Conservation (phyloP, 2,888 invertebrate species). For the Autographa pulchrina region DNA sequence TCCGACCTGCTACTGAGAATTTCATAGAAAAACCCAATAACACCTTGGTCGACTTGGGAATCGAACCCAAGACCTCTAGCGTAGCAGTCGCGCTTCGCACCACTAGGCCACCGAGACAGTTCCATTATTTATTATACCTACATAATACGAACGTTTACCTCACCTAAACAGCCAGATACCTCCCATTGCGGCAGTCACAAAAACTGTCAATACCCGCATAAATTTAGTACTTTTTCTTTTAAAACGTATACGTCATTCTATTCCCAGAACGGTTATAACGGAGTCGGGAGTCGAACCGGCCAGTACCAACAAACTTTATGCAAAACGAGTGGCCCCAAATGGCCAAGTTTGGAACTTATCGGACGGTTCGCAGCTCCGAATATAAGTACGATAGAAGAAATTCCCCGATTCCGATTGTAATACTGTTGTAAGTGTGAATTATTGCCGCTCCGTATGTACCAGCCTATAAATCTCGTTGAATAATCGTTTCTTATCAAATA, state of each 20-base stretch:
- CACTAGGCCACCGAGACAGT: no score
- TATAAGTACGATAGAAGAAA: constrained; percentile 55
- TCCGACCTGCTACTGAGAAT: no score
- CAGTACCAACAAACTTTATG: constrained; percentile 61
- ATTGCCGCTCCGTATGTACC: constrained; percentile 31
- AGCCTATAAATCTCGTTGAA: constrained; percentile 41
- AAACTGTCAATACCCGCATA: constrained; percentile 1
- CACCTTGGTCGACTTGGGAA: no score
- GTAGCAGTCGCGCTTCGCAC: no score
- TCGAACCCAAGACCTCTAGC: no score
- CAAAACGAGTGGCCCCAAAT: constrained; percentile 62
- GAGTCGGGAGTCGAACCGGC: constrained; percentile 33
- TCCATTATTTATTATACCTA: not conserved
- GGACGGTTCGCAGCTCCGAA: constrained; percentile 51
- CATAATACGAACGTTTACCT: not conserved
- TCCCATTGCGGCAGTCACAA: not conserved
- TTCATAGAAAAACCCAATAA: no score
- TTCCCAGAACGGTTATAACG: constrained; percentile 44
- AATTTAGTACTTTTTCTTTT: constrained; percentile 23
- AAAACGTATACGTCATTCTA: constrained; percentile 26
- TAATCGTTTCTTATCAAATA: constrained; percentile 47
- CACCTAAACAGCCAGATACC: not conserved
- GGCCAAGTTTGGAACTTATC: constrained; percentile 69
- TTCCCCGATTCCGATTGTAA: constrained; percentile 45
- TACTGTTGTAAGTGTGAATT: constrained; percentile 45